Evolutionary conservation across 1,140 invertebrate genomes (phyloP).

Genomic region (Macrobrachium nipponense): DNA sequence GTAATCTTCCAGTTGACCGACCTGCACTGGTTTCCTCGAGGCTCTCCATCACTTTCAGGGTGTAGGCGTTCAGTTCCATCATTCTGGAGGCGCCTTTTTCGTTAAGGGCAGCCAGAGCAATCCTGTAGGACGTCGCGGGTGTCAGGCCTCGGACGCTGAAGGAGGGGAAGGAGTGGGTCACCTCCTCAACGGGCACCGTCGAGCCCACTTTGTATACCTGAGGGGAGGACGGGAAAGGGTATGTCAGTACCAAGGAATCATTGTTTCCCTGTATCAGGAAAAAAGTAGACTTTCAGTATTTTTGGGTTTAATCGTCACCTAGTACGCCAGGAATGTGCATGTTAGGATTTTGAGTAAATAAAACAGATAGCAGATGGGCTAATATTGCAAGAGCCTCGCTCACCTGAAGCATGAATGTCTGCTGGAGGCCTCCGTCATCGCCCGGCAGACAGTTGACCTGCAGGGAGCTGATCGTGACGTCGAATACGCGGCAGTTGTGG

Average conservation of each 20-base stretch:
- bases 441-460: slow-evolving; percentile 81
- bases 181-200: slow-evolving; percentile 33
- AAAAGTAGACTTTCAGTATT: no score
- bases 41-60: slow-evolving; percentile 26
- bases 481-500: slow-evolving; percentile 85
- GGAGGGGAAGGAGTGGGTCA: slow-evolving; percentile 69
- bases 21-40: slow-evolving; percentile 51
- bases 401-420: slow-evolving; percentile 74
- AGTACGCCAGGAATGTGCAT: no score
- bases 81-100: not conserved
- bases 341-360: no score
- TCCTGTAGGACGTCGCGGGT: slow-evolving; percentile 1
- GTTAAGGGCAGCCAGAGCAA: no score
- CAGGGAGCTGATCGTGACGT: slow-evolving; percentile 78
- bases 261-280: no score
- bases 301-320: no score
- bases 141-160: slow-evolving; percentile 24
- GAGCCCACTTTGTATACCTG: slow-evolving; percentile 41
- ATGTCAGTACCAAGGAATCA: no score
- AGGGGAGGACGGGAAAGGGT: not conserved
- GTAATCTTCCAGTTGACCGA: not conserved
- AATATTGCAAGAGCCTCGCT: no score
- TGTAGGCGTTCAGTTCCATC: slow-evolving; percentile 43
- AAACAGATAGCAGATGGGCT: no score
- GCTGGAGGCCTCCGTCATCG: slow-evolving; percentile 85